Base-by-base conservation (phyloP, 1,140 invertebrate species). In the Nylanderia fulva region DNA sequence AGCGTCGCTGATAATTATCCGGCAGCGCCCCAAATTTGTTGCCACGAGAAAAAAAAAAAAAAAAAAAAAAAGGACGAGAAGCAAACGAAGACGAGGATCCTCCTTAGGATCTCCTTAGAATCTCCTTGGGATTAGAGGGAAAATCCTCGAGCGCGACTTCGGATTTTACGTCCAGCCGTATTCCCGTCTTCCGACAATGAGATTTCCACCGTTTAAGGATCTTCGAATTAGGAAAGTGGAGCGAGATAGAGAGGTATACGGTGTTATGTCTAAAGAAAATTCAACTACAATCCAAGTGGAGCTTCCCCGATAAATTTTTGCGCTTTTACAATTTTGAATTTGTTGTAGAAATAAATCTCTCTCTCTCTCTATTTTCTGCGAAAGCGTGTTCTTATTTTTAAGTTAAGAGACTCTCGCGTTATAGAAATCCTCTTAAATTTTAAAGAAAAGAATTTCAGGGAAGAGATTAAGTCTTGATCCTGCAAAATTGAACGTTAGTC, bases 1-100 rank as follows among this genome's bases (percentile, higher is more conserved):
- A 66, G 21, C 61, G 71, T 60, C 61, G 33, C 74, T 68, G 84
- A 80, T 82, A 82, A 82, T 82, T 82, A 45, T 54, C 42, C 21
- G 69, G 36, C 21, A 64, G 58, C 21, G 29, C 11, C 18, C 33
- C 18, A 27, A 72, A 82, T 82, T 82, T 71, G 77, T 82, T 36
- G 52, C 69, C 54, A 54, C 39, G 8, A 71, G 5, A 42, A 21
- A 66, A 42, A n/a, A 7, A 64, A n/a, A n/a, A 56, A 52, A 74
- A 52, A 56, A 52, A 74, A 52, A 27, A 39, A 1, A 8, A 15
- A 9, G 11, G 13, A 27, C 8, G 52, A 36, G 18, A 21, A 5
- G 24, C 39, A 72, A 33, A 58, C 36, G 48, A 45, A 29, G 27
- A 24, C 13, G 63, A 5, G 33, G 52, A 36, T 71, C 71, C 42